Evolutionary conservation across 1,140 invertebrate genomes (phyloP), one percentile per base, ranked within the genome.

Genomic region (Drosophila jambulina): DNA sequence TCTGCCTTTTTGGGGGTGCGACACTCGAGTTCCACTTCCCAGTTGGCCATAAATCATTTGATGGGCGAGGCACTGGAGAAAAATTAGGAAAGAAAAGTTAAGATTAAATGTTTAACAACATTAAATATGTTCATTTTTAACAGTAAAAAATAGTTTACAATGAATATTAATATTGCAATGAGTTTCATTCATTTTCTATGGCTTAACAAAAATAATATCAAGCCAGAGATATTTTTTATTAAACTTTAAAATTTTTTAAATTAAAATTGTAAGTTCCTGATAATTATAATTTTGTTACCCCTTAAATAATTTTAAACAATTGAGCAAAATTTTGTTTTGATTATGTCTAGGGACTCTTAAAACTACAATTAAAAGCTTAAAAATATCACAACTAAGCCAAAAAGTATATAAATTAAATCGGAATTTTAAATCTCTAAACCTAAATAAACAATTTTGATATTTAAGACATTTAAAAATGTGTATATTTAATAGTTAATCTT

Each of bases 41-140:
- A 42, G 61, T 27, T 29, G 42, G 63, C 57, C 80, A 87, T 87
- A 80, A 87, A 87, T 87, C 83, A 87, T 83, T 87, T 27, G 10
- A 43, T 68, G 75, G 67, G 58, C 59, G 58, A 38, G 1, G 19
- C 58, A 65, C 63, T 63, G 56, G 5, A 15, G 58, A 29, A 45
- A 65, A 23, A 6, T 3, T 0, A 12, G 8, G 4, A 49, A 17
- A 25, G 17, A 17, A 9, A 15, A 36, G 12, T 15, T 36, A 4
- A 4, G 1, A 19, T 13, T 15, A 51, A 32, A 32, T 32, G 5
- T 15, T 7, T 21, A 42, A 5, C 9, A 43, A 12, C 0, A 2
- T n/a, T 40, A 19, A 19, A 19, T 10, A 42, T 9, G n/a, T 10
- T 19, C 3, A 13, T 42, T 42, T 9, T 0, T 0, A 19, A 4